phyloP scores from a whole-genome alignment of 53 echinoderm and acorn worm species.

The Holothuria leucospilota region DNA sequence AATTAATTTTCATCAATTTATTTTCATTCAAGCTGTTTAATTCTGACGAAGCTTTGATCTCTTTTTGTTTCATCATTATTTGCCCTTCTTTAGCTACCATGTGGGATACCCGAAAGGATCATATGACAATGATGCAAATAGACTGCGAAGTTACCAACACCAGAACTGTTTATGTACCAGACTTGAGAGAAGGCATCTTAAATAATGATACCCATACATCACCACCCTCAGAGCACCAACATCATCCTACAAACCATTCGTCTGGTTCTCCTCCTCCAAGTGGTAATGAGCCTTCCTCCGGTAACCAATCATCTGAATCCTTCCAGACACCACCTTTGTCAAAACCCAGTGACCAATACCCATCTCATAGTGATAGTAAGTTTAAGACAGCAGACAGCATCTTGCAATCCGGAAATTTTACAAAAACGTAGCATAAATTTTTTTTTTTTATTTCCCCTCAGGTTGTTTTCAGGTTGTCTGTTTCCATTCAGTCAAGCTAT shows the following conservation, averaged over 20 bases:
- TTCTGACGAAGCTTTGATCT: neutral
- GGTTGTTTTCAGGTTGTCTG: too few relatives aligned
- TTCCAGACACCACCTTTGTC: conserved; percentile 11
- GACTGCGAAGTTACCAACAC: conserved; percentile 99
- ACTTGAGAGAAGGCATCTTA: conserved; percentile 40
- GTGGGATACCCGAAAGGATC: conserved; percentile 79
- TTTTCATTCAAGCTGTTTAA: too few relatives aligned
- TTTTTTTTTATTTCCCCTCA: too few relatives aligned
- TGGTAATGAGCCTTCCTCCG: too few relatives aligned
- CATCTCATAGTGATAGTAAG: too few relatives aligned
- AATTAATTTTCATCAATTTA: too few relatives aligned
- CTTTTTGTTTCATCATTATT: neutral
- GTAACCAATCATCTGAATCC: neutral
- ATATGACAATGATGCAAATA: conserved; percentile 99
- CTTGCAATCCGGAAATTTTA: too few relatives aligned
- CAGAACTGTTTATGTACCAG: conserved; percentile 84
- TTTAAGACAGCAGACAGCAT: too few relatives aligned
- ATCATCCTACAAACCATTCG: conserved; percentile 22
- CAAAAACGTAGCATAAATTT: too few relatives aligned
- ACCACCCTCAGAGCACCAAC: neutral
- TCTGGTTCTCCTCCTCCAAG: neutral
- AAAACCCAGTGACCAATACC: too few relatives aligned
- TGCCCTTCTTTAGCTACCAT: conserved; percentile 35
- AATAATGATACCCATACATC: conserved; percentile 58
- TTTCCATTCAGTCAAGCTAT: too few relatives aligned